Base-by-base conservation (phyloP, 2,888 invertebrate genomes). In the Rhorus exstirpatorius region DNA sequence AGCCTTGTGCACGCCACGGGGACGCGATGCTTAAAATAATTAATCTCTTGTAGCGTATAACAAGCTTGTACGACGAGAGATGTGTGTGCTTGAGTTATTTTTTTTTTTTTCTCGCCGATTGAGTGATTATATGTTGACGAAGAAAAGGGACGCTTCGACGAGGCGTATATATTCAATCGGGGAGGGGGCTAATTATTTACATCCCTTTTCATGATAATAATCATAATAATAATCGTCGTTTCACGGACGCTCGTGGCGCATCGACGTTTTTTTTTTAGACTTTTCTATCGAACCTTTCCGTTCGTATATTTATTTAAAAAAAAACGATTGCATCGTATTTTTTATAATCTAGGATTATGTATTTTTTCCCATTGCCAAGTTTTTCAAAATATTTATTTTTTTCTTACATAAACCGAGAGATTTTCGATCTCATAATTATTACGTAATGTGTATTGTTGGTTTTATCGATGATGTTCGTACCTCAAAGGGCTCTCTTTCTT, bases 11-110 rank as follows among this genome's bases (percentile, higher is more conserved):
- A 79, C 75, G 82, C 65, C 31, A 82, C 75, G 51, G 67, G 79
- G 67, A 79, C 55, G 31, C n/a, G 79, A 79, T 38, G 79, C 79
- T 83, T 61, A 79, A 83, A 79, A 83, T 83, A 83, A 83, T 83
- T 60, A 76, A 63, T 71, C 46, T 65, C 21, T 41, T 67, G 46
- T 79, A 76, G 65, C 79, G 71, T 83, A 44, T 71, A 51, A 63
- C 60, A 41, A 74, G 65, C 24, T 70, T 63, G 51, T 38, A 21
- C 67, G 44, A 61, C 17, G 7, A 44, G 7, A 44, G 58, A 46
- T 61, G 49, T 38, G 26, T 44, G 26, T 44, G 67, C 72, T 71
- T 31, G 14, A 78, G 63, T 63, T 63, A 1, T 21, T 61, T 38
- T 65, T 61, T 38, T 65, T 76, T 76, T 72, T 77, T 71, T 68